Percentiles rank a stretch among this genome's conserved stretches.
Evolutionary conservation across 2,888 invertebrate genomes (phyloP).

Genomic region (Orthonychiurus folsomi): DNA sequence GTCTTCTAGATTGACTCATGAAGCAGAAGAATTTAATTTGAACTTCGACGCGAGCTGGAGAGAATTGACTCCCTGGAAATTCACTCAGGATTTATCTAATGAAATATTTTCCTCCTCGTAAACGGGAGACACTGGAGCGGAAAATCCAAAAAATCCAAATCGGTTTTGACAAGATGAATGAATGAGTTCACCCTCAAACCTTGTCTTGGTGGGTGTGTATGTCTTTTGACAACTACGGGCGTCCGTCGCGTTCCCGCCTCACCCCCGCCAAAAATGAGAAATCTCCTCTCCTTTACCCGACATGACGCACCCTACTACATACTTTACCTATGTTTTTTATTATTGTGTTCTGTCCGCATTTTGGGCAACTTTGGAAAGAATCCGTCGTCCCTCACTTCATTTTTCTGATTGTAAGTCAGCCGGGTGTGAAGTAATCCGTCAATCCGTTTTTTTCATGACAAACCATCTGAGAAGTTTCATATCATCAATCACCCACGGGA

Average conservation of each 20-base stretch:
- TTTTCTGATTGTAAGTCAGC: neutral
- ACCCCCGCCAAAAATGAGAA: neutral
- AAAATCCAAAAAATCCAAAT: neutral
- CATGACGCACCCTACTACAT: too few relatives aligned
- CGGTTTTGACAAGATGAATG: conserved; percentile 1
- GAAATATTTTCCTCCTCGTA: too few relatives aligned
- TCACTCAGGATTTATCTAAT: neutral
- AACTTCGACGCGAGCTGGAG: neutral
- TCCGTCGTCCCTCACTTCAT: neutral
- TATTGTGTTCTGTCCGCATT: too few relatives aligned
- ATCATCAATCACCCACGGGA: conserved; percentile 1
- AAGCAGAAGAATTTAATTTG: neutral
- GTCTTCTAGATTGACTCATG: neutral
- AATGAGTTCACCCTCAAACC: neutral
- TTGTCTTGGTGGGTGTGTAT: too few relatives aligned
- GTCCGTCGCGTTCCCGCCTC: too few relatives aligned
- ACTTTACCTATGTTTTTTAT: too few relatives aligned
- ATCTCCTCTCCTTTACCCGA: too few relatives aligned
- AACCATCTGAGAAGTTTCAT: neutral
- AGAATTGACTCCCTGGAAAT: neutral
- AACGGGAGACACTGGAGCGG: neutral
- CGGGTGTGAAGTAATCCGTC: conserved; percentile 1
- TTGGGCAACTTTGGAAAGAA: too few relatives aligned
- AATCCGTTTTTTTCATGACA: neutral
- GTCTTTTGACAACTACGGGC: neutral